Conservation (phyloP, 2,113 vertebrate genomes). For the Paracanthobrama guichenoti region DNA sequence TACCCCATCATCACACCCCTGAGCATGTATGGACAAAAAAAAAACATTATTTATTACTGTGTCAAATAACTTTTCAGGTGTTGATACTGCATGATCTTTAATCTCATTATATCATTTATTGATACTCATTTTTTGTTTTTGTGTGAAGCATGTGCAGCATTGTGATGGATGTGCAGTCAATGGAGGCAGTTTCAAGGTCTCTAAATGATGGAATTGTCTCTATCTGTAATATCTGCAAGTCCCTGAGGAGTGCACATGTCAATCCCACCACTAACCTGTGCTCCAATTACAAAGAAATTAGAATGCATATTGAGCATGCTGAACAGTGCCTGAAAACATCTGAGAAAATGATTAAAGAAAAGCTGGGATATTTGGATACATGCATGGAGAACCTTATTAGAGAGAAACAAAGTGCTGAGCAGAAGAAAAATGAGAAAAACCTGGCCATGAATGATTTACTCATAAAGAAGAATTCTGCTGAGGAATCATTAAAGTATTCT, state of each 20-base stretch:
- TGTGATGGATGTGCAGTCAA: neutral
- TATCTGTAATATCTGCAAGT: neutral
- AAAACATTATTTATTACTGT: no score
- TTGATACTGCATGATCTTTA: no score
- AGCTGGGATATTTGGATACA: constrained; percentile 25
- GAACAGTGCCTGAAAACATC: neutral
- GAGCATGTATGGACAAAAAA: no score
- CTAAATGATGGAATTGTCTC: constrained; percentile 28
- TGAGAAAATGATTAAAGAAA: neutral
- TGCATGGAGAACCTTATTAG: neutral
- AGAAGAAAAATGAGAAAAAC: neutral
- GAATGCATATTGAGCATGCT: constrained; percentile 28
- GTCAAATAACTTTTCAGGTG: no score
- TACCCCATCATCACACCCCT: no score
- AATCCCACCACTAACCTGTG: neutral
- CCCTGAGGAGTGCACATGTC: constrained; percentile 2
- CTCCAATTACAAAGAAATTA: constrained; percentile 17
- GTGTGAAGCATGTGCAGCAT: neutral
- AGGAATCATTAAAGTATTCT: neutral
- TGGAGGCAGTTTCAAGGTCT: neutral
- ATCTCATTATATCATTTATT: neutral
- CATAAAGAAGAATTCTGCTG: neutral
- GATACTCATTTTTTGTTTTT: neutral
- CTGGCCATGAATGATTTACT: neutral
- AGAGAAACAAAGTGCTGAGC: neutral